Evolutionary conservation across 2,888 invertebrate species (phyloP), one percentile per base, ranked within the genome.

Genomic region (Axea sp.): DNA sequence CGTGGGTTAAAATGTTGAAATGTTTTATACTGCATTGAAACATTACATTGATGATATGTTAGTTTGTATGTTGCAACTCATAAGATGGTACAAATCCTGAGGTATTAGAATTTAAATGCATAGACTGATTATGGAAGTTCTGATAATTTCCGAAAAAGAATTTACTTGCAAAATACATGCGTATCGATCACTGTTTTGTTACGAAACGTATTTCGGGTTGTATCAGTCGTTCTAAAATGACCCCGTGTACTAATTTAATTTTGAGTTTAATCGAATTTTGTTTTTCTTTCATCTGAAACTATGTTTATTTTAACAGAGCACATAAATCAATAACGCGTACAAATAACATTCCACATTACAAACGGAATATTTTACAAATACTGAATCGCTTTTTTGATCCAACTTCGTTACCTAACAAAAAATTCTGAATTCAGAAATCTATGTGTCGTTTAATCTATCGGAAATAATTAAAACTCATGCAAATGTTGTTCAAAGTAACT

Each of bases 311-410:
- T 30, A 17, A 30, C n/a, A 1, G 15, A 1, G 9, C 11, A n/a
- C 8, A 51, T 51, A 35, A 51, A 51, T 51, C 51, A 51, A 51
- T 51, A 51, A 24, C 33, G n/a, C 22, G 22, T 3, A 49, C 12
- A 47, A 17, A 33, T 22, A 33, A 22, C 31, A 12, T 12, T 33
- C 15, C n/a, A 12, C 30, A 19, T 47, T 47, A 47, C 31, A 31
- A 19, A 30, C 11, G 11, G 2, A 6, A 30, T 31, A 17, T 47
- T 31, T 9, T 24, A 26, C 26, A 6, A 26, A 37, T 9, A 26
- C 19, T 37, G n/a, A 14, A 37, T 51, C 35, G 1, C 8, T 19
- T 31, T 31, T 47, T 14, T 12, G 11, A 4, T 19, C 19, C 19
- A 2, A 2, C 19, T 4, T 4, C 19, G 3, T 19, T 19, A 2